Evolutionary conservation across 2,888 invertebrate species (phyloP).

Genomic region (Meteorus colon): DNA sequence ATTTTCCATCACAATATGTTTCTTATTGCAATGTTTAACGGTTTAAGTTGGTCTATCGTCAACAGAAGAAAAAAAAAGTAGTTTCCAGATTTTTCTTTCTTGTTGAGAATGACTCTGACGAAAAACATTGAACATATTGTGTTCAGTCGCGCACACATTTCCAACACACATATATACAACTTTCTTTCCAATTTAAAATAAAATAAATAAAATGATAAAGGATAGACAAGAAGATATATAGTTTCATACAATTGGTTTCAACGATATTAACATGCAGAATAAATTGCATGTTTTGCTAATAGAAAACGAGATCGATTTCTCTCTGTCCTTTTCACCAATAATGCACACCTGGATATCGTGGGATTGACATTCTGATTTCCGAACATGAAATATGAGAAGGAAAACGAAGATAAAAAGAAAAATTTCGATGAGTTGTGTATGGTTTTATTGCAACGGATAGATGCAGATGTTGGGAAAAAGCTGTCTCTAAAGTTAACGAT

Average conservation of each 20-base stretch:
- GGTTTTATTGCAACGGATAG: no score
- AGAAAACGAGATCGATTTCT: constrained; percentile 24
- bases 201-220: neutral
- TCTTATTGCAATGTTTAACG: neutral
- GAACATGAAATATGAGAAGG: neutral
- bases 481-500: constrained; percentile 47
- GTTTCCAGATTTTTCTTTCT: neutral
- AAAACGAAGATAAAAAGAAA: neutral
- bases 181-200: constrained; percentile 2
- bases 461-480: no score
- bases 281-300: constrained; percentile 43
- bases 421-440: no score
- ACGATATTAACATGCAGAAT: constrained; percentile 25
- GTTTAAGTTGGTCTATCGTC: neutral
- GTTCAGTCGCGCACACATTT: neutral
- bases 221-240: neutral
- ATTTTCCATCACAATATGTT: neutral
- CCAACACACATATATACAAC: neutral
- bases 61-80: neutral
- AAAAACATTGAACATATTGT: neutral
- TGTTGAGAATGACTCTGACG: neutral
- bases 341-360: constrained; percentile 49
- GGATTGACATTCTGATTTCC: constrained; percentile 45
- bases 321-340: constrained; percentile 35
- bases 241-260: neutral